Conservation (phyloP, 2,888 invertebrate species). For the Lysandra bellargus region DNA sequence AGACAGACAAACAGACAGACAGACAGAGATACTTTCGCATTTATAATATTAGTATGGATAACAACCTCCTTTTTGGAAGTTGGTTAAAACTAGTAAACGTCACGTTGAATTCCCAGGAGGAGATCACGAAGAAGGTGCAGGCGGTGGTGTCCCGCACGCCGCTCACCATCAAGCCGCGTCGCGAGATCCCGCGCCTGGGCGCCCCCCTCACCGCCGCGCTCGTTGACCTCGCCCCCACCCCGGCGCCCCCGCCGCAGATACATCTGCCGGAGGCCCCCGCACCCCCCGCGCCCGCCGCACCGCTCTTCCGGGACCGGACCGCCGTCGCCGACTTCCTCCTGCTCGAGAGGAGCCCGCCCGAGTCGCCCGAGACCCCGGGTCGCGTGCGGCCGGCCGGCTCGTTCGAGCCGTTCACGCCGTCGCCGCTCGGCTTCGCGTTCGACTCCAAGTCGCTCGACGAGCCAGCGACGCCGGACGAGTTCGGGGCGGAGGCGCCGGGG, state of each 20-base stretch:
- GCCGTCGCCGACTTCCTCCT: conserved; percentile 62
- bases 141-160: conserved; percentile 88
- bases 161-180: conserved; percentile 75
- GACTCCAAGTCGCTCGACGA: conserved; percentile 82
- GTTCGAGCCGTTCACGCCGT: conserved; percentile 80
- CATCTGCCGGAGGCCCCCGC: conserved; percentile 29
- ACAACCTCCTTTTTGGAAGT: no score
- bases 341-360: conserved; percentile 58
- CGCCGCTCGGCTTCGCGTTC: conserved; percentile 79
- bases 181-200: conserved; percentile 61
- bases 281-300: conserved; percentile 33
- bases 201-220: conserved; percentile 55
- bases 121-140: conserved; percentile 86
- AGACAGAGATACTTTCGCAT: no score
- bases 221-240: conserved; percentile 51
- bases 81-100: no score
- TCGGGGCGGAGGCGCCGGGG: conserved; percentile 76
- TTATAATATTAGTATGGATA: no score
- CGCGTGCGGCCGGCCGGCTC: conserved; percentile 62
- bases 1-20: no score
- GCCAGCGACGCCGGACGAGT: conserved; percentile 82
- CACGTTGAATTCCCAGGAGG: conserved; percentile 72
- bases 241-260: conserved; percentile 26
- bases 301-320: conserved; percentile 30
- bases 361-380: conserved; percentile 58